A percentile compares a stretch with the other conserved stretches of the same genome.
Conservation (phyloP, 2,888 invertebrate species). For the Amphipyra tragopoginis region DNA sequence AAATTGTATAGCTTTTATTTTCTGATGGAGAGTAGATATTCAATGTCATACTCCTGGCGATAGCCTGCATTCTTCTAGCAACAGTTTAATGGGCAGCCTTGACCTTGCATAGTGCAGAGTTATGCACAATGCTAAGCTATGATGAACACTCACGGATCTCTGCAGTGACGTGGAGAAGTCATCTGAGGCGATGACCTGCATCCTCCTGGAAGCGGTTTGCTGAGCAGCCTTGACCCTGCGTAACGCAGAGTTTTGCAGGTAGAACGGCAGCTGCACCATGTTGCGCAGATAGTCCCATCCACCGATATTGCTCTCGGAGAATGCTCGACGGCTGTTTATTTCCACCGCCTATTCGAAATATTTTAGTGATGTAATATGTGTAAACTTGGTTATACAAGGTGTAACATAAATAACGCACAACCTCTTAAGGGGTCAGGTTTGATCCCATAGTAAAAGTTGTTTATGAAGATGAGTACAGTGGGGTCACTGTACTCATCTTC, state of each 20-base stretch:
- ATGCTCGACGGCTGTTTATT: slow-evolving; percentile 95
- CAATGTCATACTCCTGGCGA: no score
- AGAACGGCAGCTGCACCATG: slow-evolving; percentile 99
- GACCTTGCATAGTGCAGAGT: no score
- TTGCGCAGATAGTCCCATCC: slow-evolving; percentile 98
- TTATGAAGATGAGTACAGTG: no score
- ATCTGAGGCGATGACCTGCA: slow-evolving; percentile 88
- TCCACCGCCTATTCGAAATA: slow-evolving; percentile 93
- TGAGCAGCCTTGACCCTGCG: slow-evolving; percentile 96
- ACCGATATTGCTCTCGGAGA: slow-evolving; percentile 97
- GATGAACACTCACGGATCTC: slow-evolving; percentile 80
- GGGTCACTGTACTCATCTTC: no score
- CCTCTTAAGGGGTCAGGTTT: no score
- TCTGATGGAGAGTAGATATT: no score
- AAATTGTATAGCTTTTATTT: no score
- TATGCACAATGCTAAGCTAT: no score
- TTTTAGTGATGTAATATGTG: slow-evolving; percentile 13
- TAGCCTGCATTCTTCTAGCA: no score
- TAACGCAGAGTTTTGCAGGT: slow-evolving; percentile 98
- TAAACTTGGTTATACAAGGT: slow-evolving; percentile 6
- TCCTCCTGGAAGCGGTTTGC: slow-evolving; percentile 91
- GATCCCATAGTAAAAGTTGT: no score
- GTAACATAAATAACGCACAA: no score
- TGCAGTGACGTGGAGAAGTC: slow-evolving; percentile 87
- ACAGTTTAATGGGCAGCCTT: no score